Evolutionary conservation across 2,113 vertebrate genomes (phyloP), one percentile per base, ranked within the genome.

Genomic region (Nannospalax galili): DNA sequence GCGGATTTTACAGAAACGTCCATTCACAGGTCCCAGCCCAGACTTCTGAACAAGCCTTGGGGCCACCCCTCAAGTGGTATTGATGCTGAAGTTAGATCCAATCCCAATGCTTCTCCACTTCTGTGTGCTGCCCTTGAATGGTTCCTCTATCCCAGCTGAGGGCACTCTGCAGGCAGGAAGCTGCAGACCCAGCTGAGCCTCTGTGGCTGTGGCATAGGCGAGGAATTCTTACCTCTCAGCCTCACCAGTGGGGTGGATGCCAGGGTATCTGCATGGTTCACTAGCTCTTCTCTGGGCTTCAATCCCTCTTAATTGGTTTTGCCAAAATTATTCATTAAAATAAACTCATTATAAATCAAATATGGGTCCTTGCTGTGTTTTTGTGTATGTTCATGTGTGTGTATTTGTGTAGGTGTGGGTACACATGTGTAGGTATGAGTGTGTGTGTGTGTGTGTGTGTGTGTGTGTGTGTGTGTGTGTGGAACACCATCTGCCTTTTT

Each of bases 221-320:
- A 52, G 67, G n/a, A 5, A 2, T 16, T 52, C 65, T 72, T 5
- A 40, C 58, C 52, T 35, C 84, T 5, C 75, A 56, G 84, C 84
- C 62, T 67, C 56, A 70, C n/a, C 67, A 88, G 82, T 52, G 52
- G 87, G 88, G 92, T 81, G 37, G 82, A 56, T 69, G 94, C 95
- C 97, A 96, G 96, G 92, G 93, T 77, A 75, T 94, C 81, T 95
- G 96, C 96, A 97, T 92, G 97, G 93, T 95, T 97, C 97, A 96
- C 97, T 96, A 97, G 95, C 94, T 97, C 84, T 91, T 91, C 96
- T 96, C 94, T 92, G 87, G 96, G 96, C 90, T 93, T 90, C 93
- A 86, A 95, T 96, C 90, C 84, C 77, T 98, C 94, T 90, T 97
- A 94, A 97, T 97, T 96, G 97, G 96, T 93, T 97, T 97, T 97